Percentiles rank a stretch among this genome's conserved stretches.
These are phyloP conservation scores for Euleptes europaea DNA, from an alignment of 2,113 vertebrate species.

Conservation along the genomic window DNA sequence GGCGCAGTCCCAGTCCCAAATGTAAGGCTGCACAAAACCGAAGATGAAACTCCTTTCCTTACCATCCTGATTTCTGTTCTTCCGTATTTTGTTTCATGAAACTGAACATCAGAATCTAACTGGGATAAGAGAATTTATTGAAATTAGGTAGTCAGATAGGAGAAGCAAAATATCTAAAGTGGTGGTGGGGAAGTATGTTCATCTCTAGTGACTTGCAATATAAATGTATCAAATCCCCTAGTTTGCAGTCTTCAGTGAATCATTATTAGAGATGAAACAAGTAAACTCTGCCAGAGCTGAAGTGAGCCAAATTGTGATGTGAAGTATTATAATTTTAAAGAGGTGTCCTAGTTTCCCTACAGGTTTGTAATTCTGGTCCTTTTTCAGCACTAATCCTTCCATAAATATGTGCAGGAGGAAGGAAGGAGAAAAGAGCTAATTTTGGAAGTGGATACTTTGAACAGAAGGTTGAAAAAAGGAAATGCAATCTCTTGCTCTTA, in stretches of 20 bases:
- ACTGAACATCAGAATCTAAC: constrained; percentile 27
- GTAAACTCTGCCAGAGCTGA: constrained; percentile 36
- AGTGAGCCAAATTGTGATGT: constrained; percentile 44
- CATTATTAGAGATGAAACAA: constrained; percentile 34
- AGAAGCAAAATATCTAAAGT: neutral
- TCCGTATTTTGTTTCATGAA: constrained; percentile 50
- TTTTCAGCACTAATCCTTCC: constrained; percentile 40
- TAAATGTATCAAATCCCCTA: constrained; percentile 35
- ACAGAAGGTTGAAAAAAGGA: constrained; percentile 28
- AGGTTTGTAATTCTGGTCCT: constrained; percentile 46
- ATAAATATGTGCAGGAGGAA: constrained; percentile 18
- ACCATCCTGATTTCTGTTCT: constrained; percentile 23
- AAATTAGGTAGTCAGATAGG: constrained; percentile 52
- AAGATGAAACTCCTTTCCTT: constrained; percentile 21
- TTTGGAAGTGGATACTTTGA: constrained; percentile 29
- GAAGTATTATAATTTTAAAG: constrained; percentile 49
- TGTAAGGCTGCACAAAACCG: no score
- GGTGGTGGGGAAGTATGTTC: constrained; percentile 35
- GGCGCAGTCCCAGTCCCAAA: no score
- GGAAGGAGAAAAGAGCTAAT: neutral
- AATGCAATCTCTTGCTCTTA: constrained; percentile 24
- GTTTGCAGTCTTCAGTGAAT: constrained; percentile 54
- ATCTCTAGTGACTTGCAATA: constrained; percentile 42
- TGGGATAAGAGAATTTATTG: constrained; percentile 28
- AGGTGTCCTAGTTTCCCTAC: constrained; percentile 38